Conservation (phyloP, 2,888 invertebrate genomes). For the Platypus cylindrus region DNA sequence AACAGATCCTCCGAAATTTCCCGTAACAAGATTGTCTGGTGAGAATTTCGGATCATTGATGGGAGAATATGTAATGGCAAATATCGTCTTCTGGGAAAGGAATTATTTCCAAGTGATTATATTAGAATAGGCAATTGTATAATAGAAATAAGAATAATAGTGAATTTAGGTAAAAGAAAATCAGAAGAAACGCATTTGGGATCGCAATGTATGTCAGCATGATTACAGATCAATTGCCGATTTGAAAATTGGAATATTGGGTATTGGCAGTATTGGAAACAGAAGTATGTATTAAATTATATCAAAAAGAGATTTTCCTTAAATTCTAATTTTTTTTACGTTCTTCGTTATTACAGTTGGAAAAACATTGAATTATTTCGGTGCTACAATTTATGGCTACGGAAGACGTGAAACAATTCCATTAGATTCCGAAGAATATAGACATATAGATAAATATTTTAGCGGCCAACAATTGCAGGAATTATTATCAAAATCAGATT, state of each 20-base stretch:
- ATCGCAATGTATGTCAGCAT: constrained; percentile 4
- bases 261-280: constrained; percentile 41
- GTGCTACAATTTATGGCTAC: constrained; percentile 30
- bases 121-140: neutral
- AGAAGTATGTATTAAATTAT: constrained; percentile 26
- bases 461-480: constrained; percentile 26
- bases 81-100: constrained; percentile 38
- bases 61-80: constrained; percentile 39
- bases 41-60: constrained; percentile 36
- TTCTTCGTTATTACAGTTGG: constrained; percentile 33
- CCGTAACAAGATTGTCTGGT: constrained; percentile 31
- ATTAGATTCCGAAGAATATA: constrained; percentile 15
- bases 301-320: no score
- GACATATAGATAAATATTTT: constrained; percentile 25
- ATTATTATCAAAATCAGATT: constrained; percentile 39
- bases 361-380: constrained; percentile 33
- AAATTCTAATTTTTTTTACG: no score
- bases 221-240: constrained; percentile 34
- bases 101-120: constrained; percentile 26
- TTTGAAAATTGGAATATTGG: constrained; percentile 41
- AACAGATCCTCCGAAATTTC: constrained; percentile 18
- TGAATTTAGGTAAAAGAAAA: constrained; percentile 19
- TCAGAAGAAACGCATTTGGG: constrained; percentile 16
- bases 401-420: constrained; percentile 15
- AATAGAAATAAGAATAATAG: neutral